Base-by-base conservation (phyloP, 2,888 invertebrate species). In the Panzeria rudis region DNA sequence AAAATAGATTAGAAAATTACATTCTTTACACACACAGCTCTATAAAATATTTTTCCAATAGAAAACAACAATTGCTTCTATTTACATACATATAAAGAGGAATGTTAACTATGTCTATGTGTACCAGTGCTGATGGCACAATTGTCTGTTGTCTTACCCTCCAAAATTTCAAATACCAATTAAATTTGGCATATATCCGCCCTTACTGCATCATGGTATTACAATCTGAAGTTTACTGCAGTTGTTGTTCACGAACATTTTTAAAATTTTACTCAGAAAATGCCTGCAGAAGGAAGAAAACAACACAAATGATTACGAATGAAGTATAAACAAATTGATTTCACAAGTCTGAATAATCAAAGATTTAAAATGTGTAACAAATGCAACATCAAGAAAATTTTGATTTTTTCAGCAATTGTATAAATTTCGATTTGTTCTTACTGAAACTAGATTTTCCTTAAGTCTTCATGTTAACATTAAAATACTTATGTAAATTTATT, bases 321-420 rank as follows among this genome's bases (percentile, higher is more conserved):
- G 35, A 61, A 56, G 25, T 50, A 44, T 44, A 38, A 79, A 76
- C 77, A 81, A 84, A 84, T 77, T 72, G 72, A 62, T 47, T 81
- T 68, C 81, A 84, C 52, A 81, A 77, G 76, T 81, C 61, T 72
- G 66, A 81, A 84, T 81, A 81, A 68, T 75, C 23, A 64, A 69
- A 69, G 44, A 78, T 61, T 38, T 62, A 25, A 80, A 68, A 71
- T 64, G 13, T 4, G 3, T 29, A 29, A 29, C 29, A 29, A 29
- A 29, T 29, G 29, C 29, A 29, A 29, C 29, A 29, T 2, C 29
- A 29, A 29, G 29, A 29, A 29, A 29, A n/a, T n/a, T n/a, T n/a
- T n/a, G n/a, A n/a, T n/a, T n/a, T n/a, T n/a, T n/a, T 35, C 6
- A 56, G 56, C 62, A 76, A 56, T 64, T 76, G 56, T 7, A 32